These are phyloP conservation scores for Parochlus steinenii DNA, from an alignment of 2,888 invertebrate genomes.

Conservation along the genomic window DNA sequence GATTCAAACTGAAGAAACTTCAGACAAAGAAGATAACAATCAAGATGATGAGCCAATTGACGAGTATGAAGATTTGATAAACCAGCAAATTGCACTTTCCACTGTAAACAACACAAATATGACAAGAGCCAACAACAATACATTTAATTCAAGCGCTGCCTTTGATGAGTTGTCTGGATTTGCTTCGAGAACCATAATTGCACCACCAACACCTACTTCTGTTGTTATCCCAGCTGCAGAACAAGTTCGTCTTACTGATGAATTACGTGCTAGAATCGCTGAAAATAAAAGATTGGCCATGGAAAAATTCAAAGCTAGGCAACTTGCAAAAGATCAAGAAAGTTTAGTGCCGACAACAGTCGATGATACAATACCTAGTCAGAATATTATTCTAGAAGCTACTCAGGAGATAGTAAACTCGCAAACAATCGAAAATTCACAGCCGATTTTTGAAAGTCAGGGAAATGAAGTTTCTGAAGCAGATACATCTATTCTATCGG, in stretches of 20 bases:
- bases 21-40: constrained; percentile 21
- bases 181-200: constrained; percentile 16
- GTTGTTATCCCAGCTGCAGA: not conserved
- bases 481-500: too few species aligned
- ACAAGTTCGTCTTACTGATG: constrained; percentile 2
- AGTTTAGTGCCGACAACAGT: too few species aligned
- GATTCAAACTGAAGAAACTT: constrained; percentile 33
- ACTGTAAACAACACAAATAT: constrained; percentile 18
- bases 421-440: too few species aligned
- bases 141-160: not conserved
- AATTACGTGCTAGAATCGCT: constrained; percentile 38
- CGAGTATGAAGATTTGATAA: constrained; percentile 45
- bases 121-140: not conserved
- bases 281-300: constrained; percentile 48
- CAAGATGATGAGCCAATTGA: constrained; percentile 30
- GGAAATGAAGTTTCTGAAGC: too few species aligned
- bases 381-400: too few species aligned
- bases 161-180: not conserved
- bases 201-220: not conserved
- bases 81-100: constrained; percentile 45
- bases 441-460: too few species aligned
- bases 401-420: too few species aligned
- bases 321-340: constrained; percentile 23
- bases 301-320: constrained; percentile 40
- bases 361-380: too few species aligned